phyloP scores from a whole-genome alignment of 2,113 vertebrate species.

The Cebus imitator region DNA sequence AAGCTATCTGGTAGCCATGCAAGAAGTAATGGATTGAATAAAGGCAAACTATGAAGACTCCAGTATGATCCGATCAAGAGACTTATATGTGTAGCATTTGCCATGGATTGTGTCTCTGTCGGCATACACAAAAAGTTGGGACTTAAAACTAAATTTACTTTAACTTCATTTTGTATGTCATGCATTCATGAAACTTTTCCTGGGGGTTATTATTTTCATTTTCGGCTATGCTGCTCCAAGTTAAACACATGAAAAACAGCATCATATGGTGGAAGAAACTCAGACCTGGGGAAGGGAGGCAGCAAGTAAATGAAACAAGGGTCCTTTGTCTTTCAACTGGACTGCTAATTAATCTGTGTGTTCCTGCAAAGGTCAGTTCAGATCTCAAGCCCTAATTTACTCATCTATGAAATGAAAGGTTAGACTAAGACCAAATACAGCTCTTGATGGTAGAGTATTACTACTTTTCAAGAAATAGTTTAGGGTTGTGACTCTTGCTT shows the following conservation, averaged over 20 bases:
- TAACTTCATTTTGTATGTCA: neutral
- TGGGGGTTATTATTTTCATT: neutral
- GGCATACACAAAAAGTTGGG: neutral
- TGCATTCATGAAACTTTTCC: neutral
- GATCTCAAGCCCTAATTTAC: neutral
- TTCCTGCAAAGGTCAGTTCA: neutral
- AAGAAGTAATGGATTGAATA: neutral
- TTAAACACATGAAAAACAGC: neutral
- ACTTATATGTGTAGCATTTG: neutral
- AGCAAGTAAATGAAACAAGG: neutral
- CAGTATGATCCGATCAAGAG: neutral
- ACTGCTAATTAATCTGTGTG: neutral
- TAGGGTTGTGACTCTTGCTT: neutral
- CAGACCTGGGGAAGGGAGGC: rapidly evolving
- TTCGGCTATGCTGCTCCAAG: neutral
- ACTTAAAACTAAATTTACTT: neutral
- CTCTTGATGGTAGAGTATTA: neutral
- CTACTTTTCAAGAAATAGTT: neutral
- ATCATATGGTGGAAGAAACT: neutral
- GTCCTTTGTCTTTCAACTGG: neutral
- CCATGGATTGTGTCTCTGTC: neutral
- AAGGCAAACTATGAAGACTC: neutral
- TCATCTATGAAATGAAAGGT: neutral
- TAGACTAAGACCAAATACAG: neutral
- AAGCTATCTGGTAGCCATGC: neutral